Evolutionary conservation across 2,113 vertebrate genomes (phyloP).

Genomic region (Galemys pyrenaicus): DNA sequence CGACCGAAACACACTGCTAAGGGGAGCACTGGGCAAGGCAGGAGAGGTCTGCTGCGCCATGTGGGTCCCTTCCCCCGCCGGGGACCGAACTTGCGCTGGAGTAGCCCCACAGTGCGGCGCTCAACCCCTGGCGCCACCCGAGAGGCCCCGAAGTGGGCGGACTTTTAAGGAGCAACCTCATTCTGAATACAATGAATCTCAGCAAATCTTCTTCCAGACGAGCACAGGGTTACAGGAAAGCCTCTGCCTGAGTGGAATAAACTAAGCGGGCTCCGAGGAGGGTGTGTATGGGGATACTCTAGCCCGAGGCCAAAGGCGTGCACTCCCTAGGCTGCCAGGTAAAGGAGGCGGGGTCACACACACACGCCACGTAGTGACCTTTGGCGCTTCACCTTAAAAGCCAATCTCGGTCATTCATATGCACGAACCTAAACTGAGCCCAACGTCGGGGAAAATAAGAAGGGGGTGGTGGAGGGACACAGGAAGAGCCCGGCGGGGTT

Average conservation of each 20-base stretch:
- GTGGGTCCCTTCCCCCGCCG: no score
- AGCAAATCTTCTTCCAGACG: not conserved
- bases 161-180: not conserved
- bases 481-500: conserved; percentile 24
- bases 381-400: not conserved
- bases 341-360: not conserved
- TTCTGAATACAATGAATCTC: not conserved
- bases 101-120: not conserved
- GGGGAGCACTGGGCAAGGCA: no score
- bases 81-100: no score
- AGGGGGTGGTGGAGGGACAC: not conserved
- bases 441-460: not conserved
- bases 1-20: no score
- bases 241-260: not conserved
- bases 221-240: not conserved
- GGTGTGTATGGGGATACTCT: not conserved
- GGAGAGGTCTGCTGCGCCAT: no score
- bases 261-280: not conserved
- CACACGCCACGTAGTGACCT: no score
- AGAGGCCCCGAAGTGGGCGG: not conserved
- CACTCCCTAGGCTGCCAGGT: not conserved
- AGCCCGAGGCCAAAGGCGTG: not conserved
- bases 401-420: not conserved
- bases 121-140: no score
- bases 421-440: not conserved